Conservation (phyloP, 2,113 vertebrate genomes). For the Holacanthus passer region DNA sequence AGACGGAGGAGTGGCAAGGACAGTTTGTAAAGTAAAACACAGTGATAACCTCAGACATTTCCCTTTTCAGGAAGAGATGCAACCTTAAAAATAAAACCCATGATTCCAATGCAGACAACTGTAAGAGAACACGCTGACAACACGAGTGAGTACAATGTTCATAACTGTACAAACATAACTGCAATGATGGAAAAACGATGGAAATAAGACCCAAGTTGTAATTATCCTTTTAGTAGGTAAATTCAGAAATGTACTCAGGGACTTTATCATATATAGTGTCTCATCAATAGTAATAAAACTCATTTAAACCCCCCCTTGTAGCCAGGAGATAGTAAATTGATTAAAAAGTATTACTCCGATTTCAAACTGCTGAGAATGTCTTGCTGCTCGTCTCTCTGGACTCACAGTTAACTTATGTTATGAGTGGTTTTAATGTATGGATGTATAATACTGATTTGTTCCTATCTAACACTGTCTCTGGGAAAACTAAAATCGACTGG, state of each 20-base stretch:
- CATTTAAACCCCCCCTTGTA: neutral
- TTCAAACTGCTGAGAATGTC: neutral
- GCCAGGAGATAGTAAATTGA: neutral
- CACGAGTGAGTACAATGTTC: neutral
- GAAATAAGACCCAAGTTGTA: neutral
- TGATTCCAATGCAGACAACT: too few species aligned
- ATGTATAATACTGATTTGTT: too few species aligned
- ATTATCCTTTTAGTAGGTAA: neutral
- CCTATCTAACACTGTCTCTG: neutral
- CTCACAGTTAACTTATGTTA: neutral
- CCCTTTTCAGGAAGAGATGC: too few species aligned
- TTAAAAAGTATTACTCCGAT: neutral
- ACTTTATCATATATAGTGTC: neutral
- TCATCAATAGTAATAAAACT: neutral
- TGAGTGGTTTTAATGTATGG: too few species aligned
- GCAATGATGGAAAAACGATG: neutral
- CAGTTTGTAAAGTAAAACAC: too few species aligned
- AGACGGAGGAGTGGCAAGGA: too few species aligned
- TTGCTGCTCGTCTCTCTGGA: neutral
- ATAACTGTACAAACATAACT: neutral
- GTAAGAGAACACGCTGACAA: too few species aligned
- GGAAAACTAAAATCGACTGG: constrained; percentile 2
- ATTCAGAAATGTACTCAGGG: neutral
- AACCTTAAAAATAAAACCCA: too few species aligned
- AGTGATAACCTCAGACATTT: too few species aligned